These are phyloP conservation scores for Nezara viridula DNA, from an alignment of 2,888 invertebrate species.

Conservation along the genomic window DNA sequence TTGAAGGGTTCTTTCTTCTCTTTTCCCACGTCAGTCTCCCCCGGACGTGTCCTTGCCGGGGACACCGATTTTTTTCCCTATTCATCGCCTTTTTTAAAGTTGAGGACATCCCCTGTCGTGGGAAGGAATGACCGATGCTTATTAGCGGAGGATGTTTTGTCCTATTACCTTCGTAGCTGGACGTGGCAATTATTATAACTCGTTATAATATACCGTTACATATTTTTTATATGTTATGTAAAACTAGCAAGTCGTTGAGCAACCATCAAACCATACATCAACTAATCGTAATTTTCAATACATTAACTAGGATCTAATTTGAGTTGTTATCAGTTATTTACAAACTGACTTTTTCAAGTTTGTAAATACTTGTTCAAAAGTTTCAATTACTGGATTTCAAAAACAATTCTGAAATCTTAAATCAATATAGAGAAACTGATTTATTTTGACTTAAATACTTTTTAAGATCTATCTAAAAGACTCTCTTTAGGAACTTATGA, in stretches of 20 bases:
- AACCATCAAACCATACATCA: neutral
- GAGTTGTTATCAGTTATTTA: neutral
- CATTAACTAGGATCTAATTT: neutral
- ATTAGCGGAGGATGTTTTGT: conserved; percentile 30
- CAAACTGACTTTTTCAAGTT: too few species aligned
- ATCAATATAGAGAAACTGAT: too few species aligned
- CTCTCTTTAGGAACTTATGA: too few species aligned
- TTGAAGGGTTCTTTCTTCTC: neutral
- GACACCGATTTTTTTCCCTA: conserved; percentile 43
- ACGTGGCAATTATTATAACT: conserved; percentile 14
- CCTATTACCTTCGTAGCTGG: neutral
- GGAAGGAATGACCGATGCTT: conserved; percentile 50
- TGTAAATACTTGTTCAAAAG: too few species aligned
- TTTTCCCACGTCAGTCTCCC: conserved; percentile 43
- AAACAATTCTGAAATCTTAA: too few species aligned
- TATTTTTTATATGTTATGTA: neutral
- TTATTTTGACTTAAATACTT: too few species aligned
- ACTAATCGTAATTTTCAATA: neutral
- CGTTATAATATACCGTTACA: neutral
- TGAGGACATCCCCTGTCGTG: conserved; percentile 30
- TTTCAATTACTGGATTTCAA: too few species aligned
- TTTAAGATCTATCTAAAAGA: too few species aligned
- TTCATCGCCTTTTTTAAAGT: conserved; percentile 52
- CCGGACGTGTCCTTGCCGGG: neutral
- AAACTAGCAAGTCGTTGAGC: neutral